A percentile compares a stretch with the other conserved stretches of the same genome.
phyloP scores from a whole-genome alignment of 2,113 vertebrate species.

The Myiopsitta monachus region DNA sequence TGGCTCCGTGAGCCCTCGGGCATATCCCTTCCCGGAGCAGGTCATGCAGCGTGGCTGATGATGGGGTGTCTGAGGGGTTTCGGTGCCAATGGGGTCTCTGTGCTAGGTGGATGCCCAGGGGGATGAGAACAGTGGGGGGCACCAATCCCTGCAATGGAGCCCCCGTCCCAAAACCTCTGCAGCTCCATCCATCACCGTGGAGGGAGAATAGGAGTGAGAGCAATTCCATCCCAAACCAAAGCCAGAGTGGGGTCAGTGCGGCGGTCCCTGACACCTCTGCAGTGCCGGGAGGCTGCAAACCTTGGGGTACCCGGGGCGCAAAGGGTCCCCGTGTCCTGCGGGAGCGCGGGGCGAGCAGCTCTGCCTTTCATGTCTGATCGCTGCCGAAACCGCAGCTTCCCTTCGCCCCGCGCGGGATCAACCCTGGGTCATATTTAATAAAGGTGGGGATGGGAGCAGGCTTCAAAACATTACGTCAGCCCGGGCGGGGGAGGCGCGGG shows the following conservation, averaged over 20 bases:
- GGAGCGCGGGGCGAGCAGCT: conserved; percentile 53
- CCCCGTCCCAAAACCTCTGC: not conserved
- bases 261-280: fast-evolving
- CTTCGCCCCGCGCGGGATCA: conserved; percentile 66
- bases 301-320: not conserved
- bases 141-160: fast-evolving
- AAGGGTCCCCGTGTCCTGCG: conserved; percentile 18
- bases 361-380: conserved; percentile 54
- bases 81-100: not conserved
- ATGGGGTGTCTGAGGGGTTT: fast-evolving
- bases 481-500: conserved; percentile 31
- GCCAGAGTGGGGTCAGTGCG: fast-evolving
- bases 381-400: conserved; percentile 71
- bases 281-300: fast-evolving
- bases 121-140: not conserved
- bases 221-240: not conserved
- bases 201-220: not conserved
- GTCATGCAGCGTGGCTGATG: fast-evolving
- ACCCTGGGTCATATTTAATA: conserved; percentile 82
- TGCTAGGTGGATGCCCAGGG: not conserved
- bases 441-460: conserved; percentile 75
- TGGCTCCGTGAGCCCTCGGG: fast-evolving
- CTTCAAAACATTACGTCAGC: conserved; percentile 62
- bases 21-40: fast-evolving
- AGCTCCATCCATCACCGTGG: fast-evolving